Percentiles rank a stretch among this genome's conserved stretches.
These are phyloP conservation scores for Choloepus hoffmanni DNA, from an alignment of 2,113 vertebrate genomes.

Conservation along the genomic window DNA sequence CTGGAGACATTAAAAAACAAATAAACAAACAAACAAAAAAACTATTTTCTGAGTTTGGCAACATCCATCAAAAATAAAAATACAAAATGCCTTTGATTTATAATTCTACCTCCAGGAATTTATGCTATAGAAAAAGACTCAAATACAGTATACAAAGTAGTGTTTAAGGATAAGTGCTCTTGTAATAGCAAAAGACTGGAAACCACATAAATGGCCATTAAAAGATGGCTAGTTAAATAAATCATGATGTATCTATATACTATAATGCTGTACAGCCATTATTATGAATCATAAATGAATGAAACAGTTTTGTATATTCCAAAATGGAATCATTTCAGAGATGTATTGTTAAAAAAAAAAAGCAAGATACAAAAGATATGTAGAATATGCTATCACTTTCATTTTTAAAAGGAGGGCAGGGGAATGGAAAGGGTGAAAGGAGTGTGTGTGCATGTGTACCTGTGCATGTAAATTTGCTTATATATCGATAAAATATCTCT, in stretches of 20 bases:
- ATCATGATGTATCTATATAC: not conserved
- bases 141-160: not conserved
- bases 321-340: conserved; percentile 47
- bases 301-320: conserved; percentile 24
- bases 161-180: conserved; percentile 24
- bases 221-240: conserved; percentile 57
- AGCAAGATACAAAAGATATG: not conserved
- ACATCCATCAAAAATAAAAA: conserved; percentile 55
- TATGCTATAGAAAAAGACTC: conserved; percentile 21
- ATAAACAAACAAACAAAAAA: not conserved
- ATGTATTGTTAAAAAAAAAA: not conserved
- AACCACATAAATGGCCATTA: conserved; percentile 20
- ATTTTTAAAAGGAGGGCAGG: not conserved
- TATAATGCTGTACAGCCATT: not conserved
- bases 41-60: conserved; percentile 10
- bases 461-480: not conserved
- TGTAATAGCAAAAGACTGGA: conserved; percentile 40
- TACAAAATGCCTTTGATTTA: not conserved
- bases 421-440: not conserved
- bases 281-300: conserved; percentile 31
- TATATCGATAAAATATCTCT: not conserved
- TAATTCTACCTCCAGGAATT: conserved; percentile 12
- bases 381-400: not conserved
- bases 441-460: not conserved
- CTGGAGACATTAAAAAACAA: not conserved